Percentiles rank a stretch among this genome's conserved stretches.
These are phyloP conservation scores for Synanthedon vespiformis DNA, from an alignment of 2,888 invertebrate species.

Conservation along the genomic window DNA sequence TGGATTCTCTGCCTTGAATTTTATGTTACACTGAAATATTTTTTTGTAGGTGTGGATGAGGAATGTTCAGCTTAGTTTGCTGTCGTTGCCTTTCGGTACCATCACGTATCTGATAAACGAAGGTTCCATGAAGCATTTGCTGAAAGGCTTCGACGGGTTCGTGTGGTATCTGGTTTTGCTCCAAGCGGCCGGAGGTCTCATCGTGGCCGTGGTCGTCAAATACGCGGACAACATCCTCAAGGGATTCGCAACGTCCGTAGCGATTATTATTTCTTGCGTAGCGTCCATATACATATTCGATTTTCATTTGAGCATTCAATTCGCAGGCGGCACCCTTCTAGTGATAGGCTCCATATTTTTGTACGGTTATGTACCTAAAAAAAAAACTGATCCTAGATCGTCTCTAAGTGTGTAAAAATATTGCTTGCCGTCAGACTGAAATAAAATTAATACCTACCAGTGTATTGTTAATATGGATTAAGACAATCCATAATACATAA, in stretches of 20 bases:
- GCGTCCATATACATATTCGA: constrained; percentile 93
- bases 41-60: constrained; percentile 86
- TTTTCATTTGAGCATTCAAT: constrained; percentile 88
- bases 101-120: constrained; percentile 83
- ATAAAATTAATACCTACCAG: not conserved
- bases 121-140: constrained; percentile 75
- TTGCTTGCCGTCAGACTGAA: not conserved
- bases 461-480: not conserved
- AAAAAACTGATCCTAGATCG: constrained; percentile 32
- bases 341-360: constrained; percentile 96
- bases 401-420: constrained; percentile 47
- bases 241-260: constrained; percentile 97
- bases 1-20: no score
- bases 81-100: constrained; percentile 91
- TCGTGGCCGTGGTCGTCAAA: constrained; percentile 98
- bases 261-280: constrained; percentile 94
- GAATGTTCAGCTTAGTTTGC: constrained; percentile 94
- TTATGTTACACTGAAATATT: not conserved
- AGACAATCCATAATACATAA: not conserved
- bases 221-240: constrained; percentile 99
- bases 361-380: constrained; percentile 84
- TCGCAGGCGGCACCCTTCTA: constrained; percentile 84
- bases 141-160: constrained; percentile 82
- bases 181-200: constrained; percentile 95
- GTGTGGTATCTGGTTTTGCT: constrained; percentile 88